Evolutionary conservation across 1,140 invertebrate species (phyloP).

Genomic region (Lepidurus couesii): DNA sequence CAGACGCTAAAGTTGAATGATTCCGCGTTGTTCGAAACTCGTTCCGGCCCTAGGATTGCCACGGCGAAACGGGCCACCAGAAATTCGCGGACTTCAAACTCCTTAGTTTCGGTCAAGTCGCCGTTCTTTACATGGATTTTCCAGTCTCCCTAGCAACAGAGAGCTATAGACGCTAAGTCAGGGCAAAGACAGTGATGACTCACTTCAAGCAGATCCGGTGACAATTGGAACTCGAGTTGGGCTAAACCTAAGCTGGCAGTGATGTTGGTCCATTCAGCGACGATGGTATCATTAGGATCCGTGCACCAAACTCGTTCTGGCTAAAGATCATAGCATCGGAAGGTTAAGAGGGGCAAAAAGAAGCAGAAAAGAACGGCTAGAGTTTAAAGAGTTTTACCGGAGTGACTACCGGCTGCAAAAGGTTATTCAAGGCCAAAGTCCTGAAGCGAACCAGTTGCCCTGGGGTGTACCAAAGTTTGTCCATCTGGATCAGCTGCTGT

Average conservation of each 20-base stretch:
- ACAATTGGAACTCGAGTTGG: conserved; percentile 51
- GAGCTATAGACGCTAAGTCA: not conserved
- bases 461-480: conserved; percentile 58
- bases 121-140: not conserved
- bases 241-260: conserved; percentile 50
- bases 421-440: conserved; percentile 49
- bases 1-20: too few species aligned
- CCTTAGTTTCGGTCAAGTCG: not conserved
- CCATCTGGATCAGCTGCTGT: conserved; percentile 50
- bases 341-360: not conserved
- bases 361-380: not conserved
- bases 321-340: conserved; percentile 43
- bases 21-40: too few species aligned
- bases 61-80: not conserved
- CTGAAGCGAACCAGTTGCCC: conserved; percentile 54
- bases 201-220: conserved; percentile 44
- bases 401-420: conserved; percentile 49
- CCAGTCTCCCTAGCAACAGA: not conserved
- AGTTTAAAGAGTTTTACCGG: conserved; percentile 42
- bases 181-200: not conserved
- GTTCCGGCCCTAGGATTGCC: not conserved
- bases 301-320: conserved; percentile 54
- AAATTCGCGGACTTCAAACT: not conserved
- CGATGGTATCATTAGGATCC: conserved; percentile 53
- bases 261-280: conserved; percentile 56